Evolutionary conservation across 2,113 vertebrate species (phyloP).

Genomic region (Microtus ochrogaster): DNA sequence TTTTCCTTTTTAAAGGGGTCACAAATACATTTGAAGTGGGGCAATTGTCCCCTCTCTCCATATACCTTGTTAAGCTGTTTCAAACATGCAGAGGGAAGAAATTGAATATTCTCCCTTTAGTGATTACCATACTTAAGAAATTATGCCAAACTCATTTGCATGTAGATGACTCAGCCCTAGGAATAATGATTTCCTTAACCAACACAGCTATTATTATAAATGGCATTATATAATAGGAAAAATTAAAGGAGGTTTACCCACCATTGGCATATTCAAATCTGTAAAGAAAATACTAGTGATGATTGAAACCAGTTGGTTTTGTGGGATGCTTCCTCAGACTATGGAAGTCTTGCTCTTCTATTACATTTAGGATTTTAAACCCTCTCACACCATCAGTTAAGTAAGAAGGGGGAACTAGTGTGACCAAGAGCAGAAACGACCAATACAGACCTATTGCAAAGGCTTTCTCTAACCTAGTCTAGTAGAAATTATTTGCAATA

Average conservation of each 20-base stretch:
- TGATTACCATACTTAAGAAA: conserved; percentile 67
- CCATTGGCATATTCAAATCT: conserved; percentile 10
- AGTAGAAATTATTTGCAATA: neutral
- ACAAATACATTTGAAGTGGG: neutral
- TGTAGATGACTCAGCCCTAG: conserved; percentile 71
- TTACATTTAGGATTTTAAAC: neutral
- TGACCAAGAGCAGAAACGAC: neutral
- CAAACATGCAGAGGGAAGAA: conserved; percentile 37
- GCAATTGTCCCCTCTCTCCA: neutral
- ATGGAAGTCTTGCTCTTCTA: neutral
- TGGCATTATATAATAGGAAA: conserved; percentile 65
- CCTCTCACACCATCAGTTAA: neutral
- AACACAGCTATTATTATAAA: conserved; percentile 74
- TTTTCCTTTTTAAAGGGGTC: neutral
- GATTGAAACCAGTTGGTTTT: conserved; percentile 2
- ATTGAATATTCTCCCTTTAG: conserved; percentile 67
- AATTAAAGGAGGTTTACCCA: conserved; percentile 48
- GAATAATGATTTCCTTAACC: conserved; percentile 73
- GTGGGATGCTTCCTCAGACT: neutral
- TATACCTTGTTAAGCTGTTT: conserved; percentile 34
- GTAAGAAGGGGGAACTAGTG: neutral
- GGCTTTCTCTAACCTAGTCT: neutral
- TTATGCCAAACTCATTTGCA: conserved; percentile 73
- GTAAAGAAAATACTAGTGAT: conserved; percentile 17
- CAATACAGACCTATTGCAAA: neutral